Evolutionary conservation across 1,140 invertebrate species (phyloP), one percentile per base, ranked within the genome.

Genomic region (Parasteatoda tepidariorum): DNA sequence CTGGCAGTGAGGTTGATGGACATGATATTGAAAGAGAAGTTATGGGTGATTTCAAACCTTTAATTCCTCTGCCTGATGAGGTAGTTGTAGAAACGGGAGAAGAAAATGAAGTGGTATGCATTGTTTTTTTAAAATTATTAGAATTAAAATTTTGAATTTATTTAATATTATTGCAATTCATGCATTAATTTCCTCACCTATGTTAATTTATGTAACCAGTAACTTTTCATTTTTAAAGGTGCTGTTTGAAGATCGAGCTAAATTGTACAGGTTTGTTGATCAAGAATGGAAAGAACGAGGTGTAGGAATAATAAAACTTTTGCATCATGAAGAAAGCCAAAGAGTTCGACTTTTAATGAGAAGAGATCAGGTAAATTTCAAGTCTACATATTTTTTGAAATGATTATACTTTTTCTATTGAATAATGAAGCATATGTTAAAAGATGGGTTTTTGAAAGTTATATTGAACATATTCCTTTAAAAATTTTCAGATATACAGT

Each of bases 241-340:
- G 1, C 48, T 88, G 24, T 91, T 91, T 85, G 87, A 91, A 84
- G 90, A 91, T 34, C 90, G 94, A 83, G 94, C 94, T 0, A 95
- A 95, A 89, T 88, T 97, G 1, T 96, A 92, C 88, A 90, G 94
- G 33, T 89, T 90, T 85, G 94, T 92, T 86, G 88, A 89, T 9
- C 95, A 93, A 84, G 95, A 97, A 87, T 98, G 96, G 96, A 97
- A 96, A 87, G 96, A 98, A 88, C 92, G 96, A 78, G 96, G 96
- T 2, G 90, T 94, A 66, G 97, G 97, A 0, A 91, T 93, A 70
- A 92, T 97, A 0, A 97, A 97, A 88, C 90, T 98, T 5, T 88
- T 98, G 0, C 92, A 92, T 86, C 93, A 97, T 86, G 91, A 91
- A 26, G 88, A 90, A 1, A 92, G 90, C 24, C 91, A 92, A 22